Conservation (phyloP, 2,888 invertebrate species). For the Meganola albula region DNA sequence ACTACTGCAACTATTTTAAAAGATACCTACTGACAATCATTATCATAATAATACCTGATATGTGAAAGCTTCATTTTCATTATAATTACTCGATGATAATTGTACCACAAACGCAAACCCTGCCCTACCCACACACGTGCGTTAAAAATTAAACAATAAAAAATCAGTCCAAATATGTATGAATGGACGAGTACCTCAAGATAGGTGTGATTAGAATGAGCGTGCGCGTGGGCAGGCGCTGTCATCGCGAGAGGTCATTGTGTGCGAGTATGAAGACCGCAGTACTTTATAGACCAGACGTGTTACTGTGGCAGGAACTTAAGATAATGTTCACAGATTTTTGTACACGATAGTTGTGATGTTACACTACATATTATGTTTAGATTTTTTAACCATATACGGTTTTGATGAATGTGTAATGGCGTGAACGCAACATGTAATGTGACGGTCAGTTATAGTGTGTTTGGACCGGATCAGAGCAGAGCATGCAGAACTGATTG, state of each 20-base stretch:
- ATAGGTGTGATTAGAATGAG: conserved; percentile 70
- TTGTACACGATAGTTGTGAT: conserved; percentile 17
- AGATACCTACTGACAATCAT: no score
- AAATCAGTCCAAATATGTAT: conserved; percentile 59
- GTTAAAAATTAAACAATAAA: conserved; percentile 40
- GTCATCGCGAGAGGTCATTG: conserved; percentile 71
- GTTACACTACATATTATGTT: no score
- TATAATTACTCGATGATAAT: conserved; percentile 36
- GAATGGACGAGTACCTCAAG: conserved; percentile 56
- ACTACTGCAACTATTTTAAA: no score
- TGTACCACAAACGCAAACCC: conserved; percentile 58
- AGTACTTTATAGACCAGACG: conserved; percentile 40
- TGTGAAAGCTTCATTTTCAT: no score
- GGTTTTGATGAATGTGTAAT: no score
- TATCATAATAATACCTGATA: no score
- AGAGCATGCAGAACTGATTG: no score
- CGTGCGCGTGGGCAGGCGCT: conserved; percentile 66
- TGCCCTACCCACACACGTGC: conserved; percentile 57
- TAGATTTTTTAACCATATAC: no score
- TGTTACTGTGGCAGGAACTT: conserved; percentile 30
- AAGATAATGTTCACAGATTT: conserved; percentile 21
- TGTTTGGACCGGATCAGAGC: no score
- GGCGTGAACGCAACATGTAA: no score
- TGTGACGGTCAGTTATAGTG: no score
- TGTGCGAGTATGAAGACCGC: conserved; percentile 41